Base-by-base conservation (phyloP, 2,113 vertebrate species). In the Ammodytes marinus region DNA sequence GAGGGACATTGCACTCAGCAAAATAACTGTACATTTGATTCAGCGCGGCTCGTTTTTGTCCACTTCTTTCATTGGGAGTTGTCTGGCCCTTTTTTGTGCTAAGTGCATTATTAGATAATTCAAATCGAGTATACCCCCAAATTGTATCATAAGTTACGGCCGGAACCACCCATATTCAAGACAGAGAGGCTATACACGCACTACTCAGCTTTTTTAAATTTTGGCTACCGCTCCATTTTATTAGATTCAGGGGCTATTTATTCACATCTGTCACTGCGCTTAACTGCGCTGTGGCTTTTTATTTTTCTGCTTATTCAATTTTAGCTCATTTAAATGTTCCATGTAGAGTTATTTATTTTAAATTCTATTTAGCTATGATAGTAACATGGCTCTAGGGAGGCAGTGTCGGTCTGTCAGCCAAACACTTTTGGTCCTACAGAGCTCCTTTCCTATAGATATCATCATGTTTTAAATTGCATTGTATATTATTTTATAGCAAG, bases 1-100 rank as follows among this genome's bases (percentile, higher is more conserved):
- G 67, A 55, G n/a, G 42, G 53, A 85, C 74, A 80, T 57, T 50
- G 19, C n/a, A 73, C 74, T 78, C 77, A 61, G 61, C 54, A 47
- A 69, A 57, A 53, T 40, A 14, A 39, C 61, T 57, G 73, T 77
- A 54, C 66, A 53, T 70, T 79, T 64, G 35, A 77, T 66, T 43
- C 12, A 58, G 15, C 17, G 2, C 52, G 72, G 37, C 57, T 86
- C 53, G 68, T 53, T 59, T 3, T 67, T 76, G 37, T 43, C 54
- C 47, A 17, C 27, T 40, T 78, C 45, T 53, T 39, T 57, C 15
- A 10, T 3, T 8, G 67, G 59, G 55, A 59, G n/a, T 10, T 73
- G 64, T 65, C 58, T 35, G 61, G 59, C 2, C 1, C 35, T 69
- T 27, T 27, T 27, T 64, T 54, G 35, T 69, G 47, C 17, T 1